Evolutionary conservation across 2,888 invertebrate species (phyloP), one percentile per base, ranked within the genome.

Genomic region (Tetrapedia diversipes): DNA sequence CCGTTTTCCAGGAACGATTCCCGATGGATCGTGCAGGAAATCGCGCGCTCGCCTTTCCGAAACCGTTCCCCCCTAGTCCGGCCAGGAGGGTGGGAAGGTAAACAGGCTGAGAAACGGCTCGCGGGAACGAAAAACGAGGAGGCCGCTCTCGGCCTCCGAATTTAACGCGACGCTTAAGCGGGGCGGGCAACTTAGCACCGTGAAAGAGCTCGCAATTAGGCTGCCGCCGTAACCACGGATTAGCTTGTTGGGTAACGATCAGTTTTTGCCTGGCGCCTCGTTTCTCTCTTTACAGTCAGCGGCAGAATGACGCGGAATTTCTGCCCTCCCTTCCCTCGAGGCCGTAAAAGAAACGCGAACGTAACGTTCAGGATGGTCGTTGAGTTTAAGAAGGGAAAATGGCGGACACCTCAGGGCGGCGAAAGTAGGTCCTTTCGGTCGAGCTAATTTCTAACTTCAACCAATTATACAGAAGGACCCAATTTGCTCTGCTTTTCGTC

Each of bases 1-100:
- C 41, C 49, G 59, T 47, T 74, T 83, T 79, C 81, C 74, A 49
- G 56, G 80, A 83, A 79, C n/a, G 22, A 47, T 57, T 54, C 64
- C n/a, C n/a, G n/a, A 54, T 56, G 43, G 66, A 82, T 83, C 82
- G 83, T 83, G 83, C 83, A 83, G 76, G 16, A 81, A 81, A 83
- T 83, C 79, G 73, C 27, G 32, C 4, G 24, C 10, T 49, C 39
- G 57, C 39, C 43, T 41, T 66, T 32, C 6, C 24, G 45, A 29
- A 57, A 61, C 41, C 41, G 41, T 16, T 37, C 11, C n/a, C 16
- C 37, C 39, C 3, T 41, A 19, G 19, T 29, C 16, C 11, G 64
- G 27, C 24, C 51, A n/a, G 1, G 10, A 10, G 4, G 1, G 10
- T 4, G 10, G n/a, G n/a, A n/a, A 14, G 34, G 54, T 37, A 49